Conservation (phyloP, 2,797 vertebrate species). For the Pipistrellus pipistrellus region DNA sequence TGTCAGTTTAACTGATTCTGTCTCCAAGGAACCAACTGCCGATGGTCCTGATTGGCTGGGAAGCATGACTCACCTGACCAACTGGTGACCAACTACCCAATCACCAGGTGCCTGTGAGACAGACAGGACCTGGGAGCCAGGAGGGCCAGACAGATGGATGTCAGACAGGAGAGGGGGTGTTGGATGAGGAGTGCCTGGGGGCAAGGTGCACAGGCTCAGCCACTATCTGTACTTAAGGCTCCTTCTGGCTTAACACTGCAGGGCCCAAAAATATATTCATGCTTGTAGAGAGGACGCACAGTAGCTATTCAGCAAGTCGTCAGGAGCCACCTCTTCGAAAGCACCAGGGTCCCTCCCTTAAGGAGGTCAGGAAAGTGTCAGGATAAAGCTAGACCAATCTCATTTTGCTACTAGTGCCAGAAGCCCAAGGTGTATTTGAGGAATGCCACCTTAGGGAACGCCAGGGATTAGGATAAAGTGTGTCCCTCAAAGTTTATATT, state of each 20-base stretch:
- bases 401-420: background rate
- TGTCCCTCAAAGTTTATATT: background rate
- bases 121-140: too few relatives aligned
- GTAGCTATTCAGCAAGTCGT: background rate
- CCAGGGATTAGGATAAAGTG: background rate
- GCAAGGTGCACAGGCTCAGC: too few relatives aligned
- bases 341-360: too few relatives aligned
- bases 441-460: background rate
- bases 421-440: background rate
- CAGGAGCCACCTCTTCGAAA: background rate
- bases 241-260: accelerated
- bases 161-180: too few relatives aligned
- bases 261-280: background rate
- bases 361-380: background rate
- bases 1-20: slow-evolving; percentile 16
- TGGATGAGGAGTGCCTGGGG: background rate
- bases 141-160: background rate
- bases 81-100: background rate
- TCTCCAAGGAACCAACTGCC: background rate
- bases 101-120: background rate
- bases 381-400: background rate
- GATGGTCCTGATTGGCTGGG: slow-evolving; percentile 33
- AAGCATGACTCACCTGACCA: background rate
- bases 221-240: background rate
- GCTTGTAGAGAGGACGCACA: background rate